Percentiles rank a stretch among this genome's conserved stretches.
These are phyloP conservation scores for Xenopus petersii DNA, from an alignment of 2,797 vertebrate species.

Conservation along the genomic window DNA sequence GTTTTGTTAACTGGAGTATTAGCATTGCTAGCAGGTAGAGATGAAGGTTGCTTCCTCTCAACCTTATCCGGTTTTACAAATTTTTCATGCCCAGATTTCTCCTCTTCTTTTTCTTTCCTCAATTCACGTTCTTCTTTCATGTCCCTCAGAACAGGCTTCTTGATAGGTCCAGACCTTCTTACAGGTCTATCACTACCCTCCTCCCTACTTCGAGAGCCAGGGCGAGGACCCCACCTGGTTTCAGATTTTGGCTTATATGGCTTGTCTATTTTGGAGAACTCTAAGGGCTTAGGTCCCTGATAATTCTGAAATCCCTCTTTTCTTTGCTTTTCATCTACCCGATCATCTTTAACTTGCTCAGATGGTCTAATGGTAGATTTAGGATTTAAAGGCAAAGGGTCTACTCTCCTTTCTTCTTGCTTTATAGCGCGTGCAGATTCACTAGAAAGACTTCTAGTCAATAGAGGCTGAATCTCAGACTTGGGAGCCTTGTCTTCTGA, in stretches of 20 bases:
- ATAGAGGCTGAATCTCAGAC: constrained; percentile 72
- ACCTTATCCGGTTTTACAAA: constrained; percentile 64
- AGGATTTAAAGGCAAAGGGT: constrained; percentile 65
- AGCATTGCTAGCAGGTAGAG: constrained; percentile 52
- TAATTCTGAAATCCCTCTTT: constrained; percentile 75
- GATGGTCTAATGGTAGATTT: constrained; percentile 66
- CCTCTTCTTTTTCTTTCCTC: constrained; percentile 88
- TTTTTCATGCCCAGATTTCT: constrained; percentile 62
- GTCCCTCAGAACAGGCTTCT: constrained; percentile 93
- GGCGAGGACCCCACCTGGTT: constrained; percentile 89
- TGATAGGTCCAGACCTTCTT: constrained; percentile 93
- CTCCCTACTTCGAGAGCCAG: constrained; percentile 79
- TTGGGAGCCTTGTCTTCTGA: constrained; percentile 72
- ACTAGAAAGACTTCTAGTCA: constrained; percentile 87
- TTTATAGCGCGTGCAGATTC: constrained; percentile 84
- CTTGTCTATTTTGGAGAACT: constrained; percentile 87
- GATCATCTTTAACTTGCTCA: constrained; percentile 72
- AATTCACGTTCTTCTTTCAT: constrained; percentile 98
- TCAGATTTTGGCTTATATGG: constrained; percentile 88
- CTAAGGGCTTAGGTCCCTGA: constrained; percentile 65
- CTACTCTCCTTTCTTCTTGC: constrained; percentile 82
- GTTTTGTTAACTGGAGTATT: constrained; percentile 63
- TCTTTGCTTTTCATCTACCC: constrained; percentile 78
- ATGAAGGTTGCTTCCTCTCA: constrained; percentile 71
- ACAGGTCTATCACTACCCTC: constrained; percentile 84